These are phyloP conservation scores for Meliscaeva auricollis DNA, from an alignment of 2,888 invertebrate genomes.

Conservation along the genomic window DNA sequence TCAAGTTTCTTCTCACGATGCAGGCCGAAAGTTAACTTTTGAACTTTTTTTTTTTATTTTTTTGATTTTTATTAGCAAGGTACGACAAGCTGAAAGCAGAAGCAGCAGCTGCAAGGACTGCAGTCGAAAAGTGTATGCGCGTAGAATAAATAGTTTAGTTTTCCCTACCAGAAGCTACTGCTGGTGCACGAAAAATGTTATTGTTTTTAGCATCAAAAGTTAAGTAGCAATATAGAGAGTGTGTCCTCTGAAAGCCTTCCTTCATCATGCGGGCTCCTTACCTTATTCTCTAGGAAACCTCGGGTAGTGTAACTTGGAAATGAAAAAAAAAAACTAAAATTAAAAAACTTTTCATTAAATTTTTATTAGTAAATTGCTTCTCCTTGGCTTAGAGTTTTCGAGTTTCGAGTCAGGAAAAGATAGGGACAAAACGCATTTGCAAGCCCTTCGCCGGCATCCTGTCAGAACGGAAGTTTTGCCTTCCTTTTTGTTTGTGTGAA, in stretches of 20 bases:
- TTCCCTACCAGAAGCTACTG: neutral
- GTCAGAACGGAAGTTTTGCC: neutral
- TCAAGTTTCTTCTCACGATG: slow-evolving; percentile 27
- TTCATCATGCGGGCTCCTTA: neutral
- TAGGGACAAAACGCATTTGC: slow-evolving; percentile 25
- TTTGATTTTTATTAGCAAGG: neutral
- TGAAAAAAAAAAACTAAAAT: neutral
- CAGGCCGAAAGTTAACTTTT: slow-evolving; percentile 16
- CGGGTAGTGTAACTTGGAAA: neutral
- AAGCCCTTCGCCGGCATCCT: neutral
- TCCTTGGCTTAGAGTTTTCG: slow-evolving; percentile 36
- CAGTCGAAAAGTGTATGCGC: neutral
- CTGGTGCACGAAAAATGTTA: slow-evolving; percentile 1
- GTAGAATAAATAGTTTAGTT: neutral
- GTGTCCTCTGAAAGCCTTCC: slow-evolving; percentile 10
- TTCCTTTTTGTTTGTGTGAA: neutral
- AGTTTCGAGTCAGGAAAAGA: neutral
- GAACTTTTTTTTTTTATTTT: slow-evolving; percentile 13
- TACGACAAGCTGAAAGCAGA: neutral
- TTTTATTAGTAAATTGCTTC: slow-evolving; percentile 36
- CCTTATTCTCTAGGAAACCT: slow-evolving; percentile 4
- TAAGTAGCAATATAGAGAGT: slow-evolving; percentile 11
- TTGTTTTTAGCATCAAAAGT: slow-evolving; percentile 17
- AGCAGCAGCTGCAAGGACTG: slow-evolving; percentile 22
- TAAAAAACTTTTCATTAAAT: slow-evolving; percentile 46